phyloP scores from a whole-genome alignment of 2,113 vertebrate species.

The Megatriorchis doriae region DNA sequence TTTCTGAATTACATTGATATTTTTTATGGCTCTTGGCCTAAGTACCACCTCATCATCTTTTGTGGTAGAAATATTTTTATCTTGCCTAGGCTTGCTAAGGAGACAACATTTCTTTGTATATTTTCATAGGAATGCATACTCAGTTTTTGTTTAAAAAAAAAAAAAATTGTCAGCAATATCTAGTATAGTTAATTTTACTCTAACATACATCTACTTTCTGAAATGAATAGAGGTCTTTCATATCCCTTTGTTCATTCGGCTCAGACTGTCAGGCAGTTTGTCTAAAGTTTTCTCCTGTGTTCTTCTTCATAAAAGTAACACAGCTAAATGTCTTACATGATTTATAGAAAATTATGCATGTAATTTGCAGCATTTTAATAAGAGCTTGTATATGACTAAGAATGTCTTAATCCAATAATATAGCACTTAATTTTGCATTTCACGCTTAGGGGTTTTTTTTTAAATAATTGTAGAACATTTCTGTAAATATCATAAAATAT shows the following conservation, averaged over 20 bases:
- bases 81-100: background rate
- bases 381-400: background rate
- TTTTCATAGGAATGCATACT: background rate
- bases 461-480: background rate
- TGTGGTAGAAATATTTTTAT: background rate
- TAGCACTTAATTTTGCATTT: background rate
- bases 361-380: background rate
- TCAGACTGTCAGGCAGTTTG: background rate
- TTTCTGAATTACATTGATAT: background rate
- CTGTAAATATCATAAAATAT: background rate
- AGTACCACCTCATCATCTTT: background rate
- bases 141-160: background rate
- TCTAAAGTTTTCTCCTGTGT: background rate
- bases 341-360: background rate
- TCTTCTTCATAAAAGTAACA: background rate
- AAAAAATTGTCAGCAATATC: background rate
- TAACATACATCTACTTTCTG: background rate
- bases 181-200: background rate
- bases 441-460: background rate
- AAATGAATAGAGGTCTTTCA: background rate
- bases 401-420: background rate
- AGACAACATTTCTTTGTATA: background rate
- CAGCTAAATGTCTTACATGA: background rate
- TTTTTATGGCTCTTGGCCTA: background rate
- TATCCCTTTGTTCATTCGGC: background rate